phyloP scores from a whole-genome alignment of 1,140 invertebrate genomes.

The Cyclina sinensis region DNA sequence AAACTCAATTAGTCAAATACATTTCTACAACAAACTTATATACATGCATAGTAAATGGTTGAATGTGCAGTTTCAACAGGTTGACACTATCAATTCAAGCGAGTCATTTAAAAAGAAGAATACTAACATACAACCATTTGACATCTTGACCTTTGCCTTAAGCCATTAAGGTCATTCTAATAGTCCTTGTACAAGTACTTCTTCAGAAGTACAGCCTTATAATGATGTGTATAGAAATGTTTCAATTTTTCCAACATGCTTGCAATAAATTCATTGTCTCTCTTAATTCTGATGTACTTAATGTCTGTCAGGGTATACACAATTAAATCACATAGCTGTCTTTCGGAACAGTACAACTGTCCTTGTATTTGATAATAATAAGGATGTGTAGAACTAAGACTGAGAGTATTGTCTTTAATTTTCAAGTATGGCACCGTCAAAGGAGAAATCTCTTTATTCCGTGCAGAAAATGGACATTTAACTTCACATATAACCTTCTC shows the following conservation, averaged over 20 bases:
- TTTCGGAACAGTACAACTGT: slow-evolving; percentile 66
- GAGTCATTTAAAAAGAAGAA: not conserved
- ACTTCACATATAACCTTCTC: slow-evolving; percentile 18
- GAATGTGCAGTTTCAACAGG: not conserved
- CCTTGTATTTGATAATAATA: slow-evolving; percentile 74
- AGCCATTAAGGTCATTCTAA: not conserved
- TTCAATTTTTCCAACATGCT: slow-evolving; percentile 62
- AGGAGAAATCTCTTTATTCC: slow-evolving; percentile 19
- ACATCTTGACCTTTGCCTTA: not conserved
- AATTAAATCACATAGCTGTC: slow-evolving; percentile 54
- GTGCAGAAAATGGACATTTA: slow-evolving; percentile 42
- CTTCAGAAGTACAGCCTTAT: slow-evolving; percentile 18
- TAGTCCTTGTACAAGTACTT: slow-evolving; percentile 40
- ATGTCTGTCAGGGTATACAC: slow-evolving; percentile 67
- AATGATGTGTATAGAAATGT: slow-evolving; percentile 54
- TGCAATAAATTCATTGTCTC: slow-evolving; percentile 60
- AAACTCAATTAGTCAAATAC: not conserved
- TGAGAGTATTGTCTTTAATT: slow-evolving; percentile 3
- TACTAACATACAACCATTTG: not conserved
- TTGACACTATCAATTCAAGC: not conserved
- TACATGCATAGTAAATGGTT: not conserved
- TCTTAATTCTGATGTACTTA: slow-evolving; percentile 56
- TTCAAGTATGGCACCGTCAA: slow-evolving; percentile 38
- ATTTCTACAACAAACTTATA: not conserved
- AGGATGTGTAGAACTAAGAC: slow-evolving; percentile 58